Conservation (phyloP, 2,888 invertebrate genomes). For the Ptilodon capucinus region DNA sequence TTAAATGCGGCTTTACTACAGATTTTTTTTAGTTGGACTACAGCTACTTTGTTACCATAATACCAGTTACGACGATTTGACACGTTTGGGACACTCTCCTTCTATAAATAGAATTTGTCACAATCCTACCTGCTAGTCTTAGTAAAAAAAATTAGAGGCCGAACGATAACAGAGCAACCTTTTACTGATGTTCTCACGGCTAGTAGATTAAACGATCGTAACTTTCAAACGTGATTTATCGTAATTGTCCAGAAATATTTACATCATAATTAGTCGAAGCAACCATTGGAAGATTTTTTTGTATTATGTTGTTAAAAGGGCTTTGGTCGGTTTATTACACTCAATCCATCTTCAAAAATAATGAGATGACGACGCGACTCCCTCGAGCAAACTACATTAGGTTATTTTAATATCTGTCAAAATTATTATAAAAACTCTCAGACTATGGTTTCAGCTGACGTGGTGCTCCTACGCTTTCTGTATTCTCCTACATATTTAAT, state of each 20-base stretch:
- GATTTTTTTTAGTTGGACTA: background rate
- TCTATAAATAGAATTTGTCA: background rate
- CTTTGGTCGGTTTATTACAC: background rate
- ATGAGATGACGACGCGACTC: background rate
- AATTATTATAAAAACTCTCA: too few relatives aligned
- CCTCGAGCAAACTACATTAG: background rate
- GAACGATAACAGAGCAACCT: background rate
- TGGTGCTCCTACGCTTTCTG: too few relatives aligned
- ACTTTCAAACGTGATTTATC: constrained; percentile 30
- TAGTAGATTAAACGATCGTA: constrained; percentile 13
- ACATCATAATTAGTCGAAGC: background rate
- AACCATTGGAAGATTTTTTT: background rate
- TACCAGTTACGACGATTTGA: constrained; percentile 8
- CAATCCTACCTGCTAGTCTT: constrained; percentile 15
- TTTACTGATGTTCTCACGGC: constrained; percentile 13
- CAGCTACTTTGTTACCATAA: constrained; percentile 2
- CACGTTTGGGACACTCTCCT: constrained; percentile 6
- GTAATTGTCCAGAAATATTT: background rate
- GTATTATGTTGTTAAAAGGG: background rate
- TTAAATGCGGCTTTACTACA: too few relatives aligned
- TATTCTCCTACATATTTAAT: too few relatives aligned
- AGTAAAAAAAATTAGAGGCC: constrained; percentile 9
- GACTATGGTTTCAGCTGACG: too few relatives aligned
- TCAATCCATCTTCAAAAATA: background rate
- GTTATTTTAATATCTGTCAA: too few relatives aligned